phyloP scores from a whole-genome alignment of 1,140 invertebrate species.

The Teleopsis dalmanni region DNA sequence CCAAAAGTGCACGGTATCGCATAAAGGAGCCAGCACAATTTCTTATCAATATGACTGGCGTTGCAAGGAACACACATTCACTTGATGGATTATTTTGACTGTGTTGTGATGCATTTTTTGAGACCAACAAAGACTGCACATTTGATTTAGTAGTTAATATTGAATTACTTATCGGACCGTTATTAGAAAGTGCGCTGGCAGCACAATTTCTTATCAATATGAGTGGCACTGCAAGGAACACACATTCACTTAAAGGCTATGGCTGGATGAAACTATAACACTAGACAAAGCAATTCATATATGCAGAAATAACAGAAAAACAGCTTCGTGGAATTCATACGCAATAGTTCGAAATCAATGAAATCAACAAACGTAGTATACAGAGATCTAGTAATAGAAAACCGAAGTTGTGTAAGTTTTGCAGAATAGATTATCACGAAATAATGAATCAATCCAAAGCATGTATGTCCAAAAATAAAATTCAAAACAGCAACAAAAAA shows the following conservation, averaged over 20 bases:
- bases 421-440: not conserved
- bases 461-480: not conserved
- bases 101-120: no score
- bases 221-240: no score
- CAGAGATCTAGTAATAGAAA: not conserved
- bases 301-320: conserved; percentile 1
- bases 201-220: no score
- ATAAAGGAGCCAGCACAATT: no score
- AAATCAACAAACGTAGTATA: not conserved
- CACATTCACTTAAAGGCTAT: not conserved
- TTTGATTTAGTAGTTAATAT: no score
- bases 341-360: not conserved
- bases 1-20: no score
- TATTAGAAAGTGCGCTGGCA: no score
- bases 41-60: no score
- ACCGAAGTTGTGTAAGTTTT: not conserved
- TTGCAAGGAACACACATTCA: not conserved
- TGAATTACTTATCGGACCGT: no score
- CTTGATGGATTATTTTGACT: no score
- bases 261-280: not conserved
- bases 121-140: no score
- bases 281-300: not conserved
- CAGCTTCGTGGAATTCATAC: not conserved
- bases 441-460: not conserved
- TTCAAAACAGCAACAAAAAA: no score